Base-by-base conservation (phyloP, 2,888 invertebrate species). In the Athalia cordata region DNA sequence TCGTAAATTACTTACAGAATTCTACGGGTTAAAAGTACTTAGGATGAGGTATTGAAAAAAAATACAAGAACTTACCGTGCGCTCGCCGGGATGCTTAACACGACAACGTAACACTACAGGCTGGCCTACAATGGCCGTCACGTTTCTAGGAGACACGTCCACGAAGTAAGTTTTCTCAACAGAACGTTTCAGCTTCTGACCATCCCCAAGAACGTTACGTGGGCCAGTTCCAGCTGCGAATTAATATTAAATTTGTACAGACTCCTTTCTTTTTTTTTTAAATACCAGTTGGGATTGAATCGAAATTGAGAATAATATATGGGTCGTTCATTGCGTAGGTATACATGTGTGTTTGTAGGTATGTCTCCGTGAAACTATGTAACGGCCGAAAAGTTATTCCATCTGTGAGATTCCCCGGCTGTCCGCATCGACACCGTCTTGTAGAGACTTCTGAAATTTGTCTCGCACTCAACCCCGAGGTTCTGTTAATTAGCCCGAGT, bases 71-170 rank as follows among this genome's bases (percentile, higher is more conserved):
- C 95, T 94, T 89, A 96, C 96, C 88, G 96, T 96, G 90, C 96
- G 92, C 89, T 96, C 96, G 76, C 96, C 96, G 87, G 96, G 95
- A 89, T 96, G 95, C 88, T 95, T 96, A 70, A 96, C 96, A 59
- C 96, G 92, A 89, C 96, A 96, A 85, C 94, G 93, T 82, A 96
- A 92, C 82, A 95, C 91, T 29, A 95, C 94, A 0, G 95, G 93
- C 90, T 96, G 96, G 3, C 96, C 96, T 15, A 96, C 95, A 66
- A 96, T 94, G 15, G 95, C 94, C 3, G 96, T 95, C 82, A 96
- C 94, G 90, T 96, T 96, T 78, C 95, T 92, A 0, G 95, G 94
- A 5, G 95, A 95, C 80, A 96, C 93, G 89, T 96, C 95, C 89
- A 95, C 96, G 89, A 96, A 96, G 90, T 94, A 95, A 2, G 96